Evolutionary conservation across 2,797 vertebrate genomes (phyloP), one percentile per base, ranked within the genome.

Genomic region (Xenentodon cancila): DNA sequence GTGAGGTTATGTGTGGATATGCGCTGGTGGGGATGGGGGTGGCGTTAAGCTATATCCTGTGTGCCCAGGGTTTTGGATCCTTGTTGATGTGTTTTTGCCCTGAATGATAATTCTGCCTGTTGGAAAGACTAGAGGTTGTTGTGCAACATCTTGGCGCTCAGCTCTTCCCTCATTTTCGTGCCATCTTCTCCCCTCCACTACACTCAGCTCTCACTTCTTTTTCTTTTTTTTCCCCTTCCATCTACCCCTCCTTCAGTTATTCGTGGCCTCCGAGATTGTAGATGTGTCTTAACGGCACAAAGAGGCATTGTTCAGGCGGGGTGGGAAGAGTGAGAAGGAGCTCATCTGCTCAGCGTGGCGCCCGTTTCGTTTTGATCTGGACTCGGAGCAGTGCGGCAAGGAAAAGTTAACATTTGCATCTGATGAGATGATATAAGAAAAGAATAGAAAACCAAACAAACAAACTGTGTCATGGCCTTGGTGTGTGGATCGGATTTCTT

Each of bases 91-190:
- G 87, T 81, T 87, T 88, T 84, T 78, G 75, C 87, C 79, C 82
- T 89, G 92, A 88, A 88, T 91, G 83, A 84, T 88, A 86, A 86
- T 84, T 82, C 82, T 79, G 82, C 87, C 82, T 82, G 80, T 85
- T 92, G 89, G 89, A 91, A 78, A 87, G 88, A 89, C 84, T 84
- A 69, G 65, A 58, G 85, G 71, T 87, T 85, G 88, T 91, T 91
- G 91, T 88, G 89, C 80, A 91, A 90, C 85, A 82, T 88, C 77
- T 85, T 92, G 89, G 87, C 89, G 77, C 58, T 75, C 64, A 20
- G 64, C 69, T 85, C 80, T 84, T 85, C 75, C 81, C 86, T 85
- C 81, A 49, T 88, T 78, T 86, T 67, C 45, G 72, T 84, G 82
- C 86, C 89, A 88, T 89, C 79, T 78, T 89, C 82, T 85, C 75